Evolutionary conservation across 1,140 invertebrate species (phyloP).

Genomic region (Eurytemora carolleeae): DNA sequence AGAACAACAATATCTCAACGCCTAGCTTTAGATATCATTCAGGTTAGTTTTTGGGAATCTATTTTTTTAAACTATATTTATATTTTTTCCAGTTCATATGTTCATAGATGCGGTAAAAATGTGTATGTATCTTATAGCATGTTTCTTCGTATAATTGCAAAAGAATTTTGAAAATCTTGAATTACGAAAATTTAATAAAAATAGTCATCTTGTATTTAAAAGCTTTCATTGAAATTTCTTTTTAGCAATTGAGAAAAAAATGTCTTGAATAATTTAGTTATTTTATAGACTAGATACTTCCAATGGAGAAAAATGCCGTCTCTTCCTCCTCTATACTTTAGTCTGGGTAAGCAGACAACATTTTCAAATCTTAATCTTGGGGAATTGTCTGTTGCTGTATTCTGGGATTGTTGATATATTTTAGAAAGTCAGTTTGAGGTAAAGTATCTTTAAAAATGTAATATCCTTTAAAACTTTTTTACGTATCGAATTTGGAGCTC

Average conservation of each 20-base stretch:
- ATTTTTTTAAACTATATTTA: too few relatives aligned
- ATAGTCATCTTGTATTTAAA: neutral
- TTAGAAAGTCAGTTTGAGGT: neutral
- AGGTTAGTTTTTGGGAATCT: too few relatives aligned
- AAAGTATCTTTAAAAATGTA: neutral
- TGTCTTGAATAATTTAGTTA: neutral
- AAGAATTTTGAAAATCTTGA: neutral
- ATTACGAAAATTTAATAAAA: neutral
- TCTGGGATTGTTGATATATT: neutral
- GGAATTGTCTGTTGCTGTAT: too few relatives aligned
- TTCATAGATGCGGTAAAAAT: too few relatives aligned
- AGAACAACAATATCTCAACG: neutral
- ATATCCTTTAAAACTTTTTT: neutral
- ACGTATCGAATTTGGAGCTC: neutral
- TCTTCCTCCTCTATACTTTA: neutral
- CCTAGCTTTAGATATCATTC: neutral
- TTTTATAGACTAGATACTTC: neutral
- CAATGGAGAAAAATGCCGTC: neutral
- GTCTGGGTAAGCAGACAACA: too few relatives aligned
- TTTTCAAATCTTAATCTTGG: too few relatives aligned
- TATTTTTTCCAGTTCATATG: too few relatives aligned
- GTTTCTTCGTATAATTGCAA: neutral
- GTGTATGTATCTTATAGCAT: too few relatives aligned
- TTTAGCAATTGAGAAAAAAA: neutral
- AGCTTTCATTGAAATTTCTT: neutral